Evolutionary conservation across 2,113 vertebrate species (phyloP).

Genomic region (Peromyscus californicus): DNA sequence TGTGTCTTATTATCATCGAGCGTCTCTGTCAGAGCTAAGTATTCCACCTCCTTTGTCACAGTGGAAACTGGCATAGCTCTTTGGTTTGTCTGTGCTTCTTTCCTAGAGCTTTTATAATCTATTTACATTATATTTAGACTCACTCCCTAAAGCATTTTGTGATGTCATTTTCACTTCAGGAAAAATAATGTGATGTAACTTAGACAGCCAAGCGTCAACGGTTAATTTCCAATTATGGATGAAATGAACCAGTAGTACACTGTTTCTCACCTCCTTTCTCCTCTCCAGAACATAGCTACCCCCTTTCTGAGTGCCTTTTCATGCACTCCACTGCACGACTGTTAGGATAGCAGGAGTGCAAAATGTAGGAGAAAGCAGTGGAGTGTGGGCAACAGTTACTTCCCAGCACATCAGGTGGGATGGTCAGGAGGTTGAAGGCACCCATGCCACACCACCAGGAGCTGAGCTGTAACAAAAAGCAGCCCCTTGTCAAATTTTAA

Average conservation of each 20-base stretch:
- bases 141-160: conserved; percentile 5
- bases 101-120: neutral
- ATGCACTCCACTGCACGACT: neutral
- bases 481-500: neutral
- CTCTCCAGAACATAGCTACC: neutral
- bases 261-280: neutral
- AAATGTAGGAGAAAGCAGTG: neutral
- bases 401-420: neutral
- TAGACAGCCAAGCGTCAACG: neutral
- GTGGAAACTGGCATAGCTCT: neutral
- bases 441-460: neutral
- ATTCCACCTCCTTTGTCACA: neutral
- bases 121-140: conserved; percentile 44
- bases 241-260: neutral
- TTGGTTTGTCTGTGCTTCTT: neutral
- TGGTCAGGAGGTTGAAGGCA: neutral
- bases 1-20: conserved; percentile 34
- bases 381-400: neutral
- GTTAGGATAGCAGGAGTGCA: neutral
- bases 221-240: conserved; percentile 60
- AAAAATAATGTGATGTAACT: conserved; percentile 27
- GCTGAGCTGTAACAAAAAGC: neutral
- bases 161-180: conserved; percentile 12
- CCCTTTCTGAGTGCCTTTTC: neutral
- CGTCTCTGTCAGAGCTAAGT: neutral